Evolutionary conservation across 2,113 vertebrate genomes (phyloP), one percentile per base, ranked within the genome.

Genomic region (Trogon melanurus): DNA sequence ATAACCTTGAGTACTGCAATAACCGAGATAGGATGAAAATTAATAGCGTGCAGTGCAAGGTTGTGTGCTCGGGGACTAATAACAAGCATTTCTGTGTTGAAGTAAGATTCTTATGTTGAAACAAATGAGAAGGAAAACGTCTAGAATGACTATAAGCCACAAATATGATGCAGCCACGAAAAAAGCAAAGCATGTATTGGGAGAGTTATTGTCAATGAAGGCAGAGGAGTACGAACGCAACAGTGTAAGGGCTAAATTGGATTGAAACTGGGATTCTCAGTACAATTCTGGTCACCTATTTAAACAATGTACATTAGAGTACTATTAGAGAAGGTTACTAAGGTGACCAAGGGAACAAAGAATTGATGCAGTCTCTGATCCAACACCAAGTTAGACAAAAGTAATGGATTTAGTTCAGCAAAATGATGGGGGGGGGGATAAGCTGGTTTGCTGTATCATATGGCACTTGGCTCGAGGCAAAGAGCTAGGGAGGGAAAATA

Each of bases 161-260:
- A 88, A 94, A 72, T 44, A 84, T 13, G 70, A 94, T 69, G 53
- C 78, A 95, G 74, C 25, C 74, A 82, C 22, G 65, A 91, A 91
- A 86, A 86, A 86, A 71, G 53, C 67, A 89, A 83, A 87, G 54
- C 26, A 73, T 3, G 1, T 27, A 45, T 41, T 21, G n/a, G 38
- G 13, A 81, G 21, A 56, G 30, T 64, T 67, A 41, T 29, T 69
- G 71, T n/a, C 38, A 69, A 6, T 7, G 34, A 65, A 76, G 41
- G 61, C 13, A 32, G 34, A 2, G 69, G 44, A 83, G 26, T 6
- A 73, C 6, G 29, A 83, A 57, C 20, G 18, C 16, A 22, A 71
- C 50, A 25, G 25, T 34, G 32, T 36, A 38, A 80, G 64, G 30
- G 56, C 12, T 70, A 32, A 45, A 66, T 1, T 32, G 81, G 60